These are phyloP conservation scores for Galendromus occidentalis DNA, from an alignment of 1,140 invertebrate genomes.

Conservation along the genomic window DNA sequence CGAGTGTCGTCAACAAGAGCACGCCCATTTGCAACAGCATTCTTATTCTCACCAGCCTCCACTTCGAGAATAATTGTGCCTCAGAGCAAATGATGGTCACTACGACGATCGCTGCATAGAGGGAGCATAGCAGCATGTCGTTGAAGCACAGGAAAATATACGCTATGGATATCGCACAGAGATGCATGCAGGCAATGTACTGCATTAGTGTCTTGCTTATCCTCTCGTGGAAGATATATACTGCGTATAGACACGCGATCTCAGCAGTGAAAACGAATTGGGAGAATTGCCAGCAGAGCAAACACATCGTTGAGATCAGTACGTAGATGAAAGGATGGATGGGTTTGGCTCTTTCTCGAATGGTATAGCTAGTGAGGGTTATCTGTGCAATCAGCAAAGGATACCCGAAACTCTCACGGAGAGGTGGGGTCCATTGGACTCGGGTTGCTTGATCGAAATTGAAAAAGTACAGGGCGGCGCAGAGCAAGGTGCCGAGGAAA, in stretches of 20 bases:
- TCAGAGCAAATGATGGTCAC: slow-evolving; percentile 27
- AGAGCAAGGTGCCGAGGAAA: slow-evolving; percentile 43
- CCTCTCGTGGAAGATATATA: background rate
- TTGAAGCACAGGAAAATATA: slow-evolving; percentile 38
- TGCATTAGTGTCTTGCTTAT: background rate
- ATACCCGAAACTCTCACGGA: slow-evolving; percentile 59
- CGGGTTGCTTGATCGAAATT: slow-evolving; percentile 51
- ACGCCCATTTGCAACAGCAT: slow-evolving; percentile 26
- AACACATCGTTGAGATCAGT: background rate
- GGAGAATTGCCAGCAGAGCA: slow-evolving; percentile 20
- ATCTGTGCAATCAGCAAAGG: slow-evolving; percentile 39
- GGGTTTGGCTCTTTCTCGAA: slow-evolving; percentile 22
- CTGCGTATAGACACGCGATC: slow-evolving; percentile 17
- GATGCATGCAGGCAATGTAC: background rate
- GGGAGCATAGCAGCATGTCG: slow-evolving; percentile 45
- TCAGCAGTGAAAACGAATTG: slow-evolving; percentile 21
- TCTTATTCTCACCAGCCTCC: slow-evolving; percentile 22
- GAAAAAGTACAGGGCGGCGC: slow-evolving; percentile 46
- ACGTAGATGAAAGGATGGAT: slow-evolving; percentile 12
- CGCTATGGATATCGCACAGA: slow-evolving; percentile 14
- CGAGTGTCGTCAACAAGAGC: slow-evolving; percentile 25
- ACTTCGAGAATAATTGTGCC: background rate
- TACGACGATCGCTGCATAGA: slow-evolving; percentile 33
- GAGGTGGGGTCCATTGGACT: slow-evolving; percentile 61
- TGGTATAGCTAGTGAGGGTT: slow-evolving; percentile 27